These are phyloP conservation scores for Neelides folsomi DNA, from an alignment of 2,888 invertebrate genomes.

Conservation along the genomic window DNA sequence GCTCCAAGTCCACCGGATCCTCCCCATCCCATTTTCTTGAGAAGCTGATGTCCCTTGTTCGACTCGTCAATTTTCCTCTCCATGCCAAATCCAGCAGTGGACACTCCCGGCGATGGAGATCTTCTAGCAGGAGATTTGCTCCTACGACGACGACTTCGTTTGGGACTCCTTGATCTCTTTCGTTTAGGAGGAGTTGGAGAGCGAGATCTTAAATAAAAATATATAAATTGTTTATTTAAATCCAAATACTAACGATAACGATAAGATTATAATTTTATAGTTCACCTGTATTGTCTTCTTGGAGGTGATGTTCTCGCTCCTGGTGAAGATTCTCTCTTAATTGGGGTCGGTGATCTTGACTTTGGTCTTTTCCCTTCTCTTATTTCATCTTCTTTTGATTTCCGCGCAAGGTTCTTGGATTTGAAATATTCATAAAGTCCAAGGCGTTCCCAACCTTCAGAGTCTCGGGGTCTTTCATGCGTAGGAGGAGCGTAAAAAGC, in stretches of 20 bases:
- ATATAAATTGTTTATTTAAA: neutral
- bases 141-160: constrained; percentile 7
- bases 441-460: constrained; percentile 95
- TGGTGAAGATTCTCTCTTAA: constrained; percentile 46
- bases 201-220: constrained; percentile 1
- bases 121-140: constrained; percentile 22
- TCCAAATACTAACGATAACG: neutral
- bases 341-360: constrained; percentile 67
- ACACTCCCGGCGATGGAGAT: constrained; percentile 33
- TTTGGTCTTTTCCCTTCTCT: constrained; percentile 50
- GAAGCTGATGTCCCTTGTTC: constrained; percentile 93
- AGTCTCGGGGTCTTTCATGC: constrained; percentile 87
- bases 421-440: constrained; percentile 96
- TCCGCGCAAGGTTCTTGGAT: constrained; percentile 80
- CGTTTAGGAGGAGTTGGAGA: constrained; percentile 22
- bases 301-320: constrained; percentile 28
- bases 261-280: neutral
- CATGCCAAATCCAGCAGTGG: constrained; percentile 23
- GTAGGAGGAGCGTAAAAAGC: constrained; percentile 90
- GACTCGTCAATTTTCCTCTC: constrained; percentile 49
- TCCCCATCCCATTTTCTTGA: constrained; percentile 97
- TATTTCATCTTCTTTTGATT: constrained; percentile 73
- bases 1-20: constrained; percentile 78
- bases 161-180: constrained; percentile 12
- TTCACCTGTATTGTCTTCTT: constrained; percentile 28